These are phyloP conservation scores for Limnephilus marmoratus DNA, from an alignment of 2,888 invertebrate species.

Conservation along the genomic window DNA sequence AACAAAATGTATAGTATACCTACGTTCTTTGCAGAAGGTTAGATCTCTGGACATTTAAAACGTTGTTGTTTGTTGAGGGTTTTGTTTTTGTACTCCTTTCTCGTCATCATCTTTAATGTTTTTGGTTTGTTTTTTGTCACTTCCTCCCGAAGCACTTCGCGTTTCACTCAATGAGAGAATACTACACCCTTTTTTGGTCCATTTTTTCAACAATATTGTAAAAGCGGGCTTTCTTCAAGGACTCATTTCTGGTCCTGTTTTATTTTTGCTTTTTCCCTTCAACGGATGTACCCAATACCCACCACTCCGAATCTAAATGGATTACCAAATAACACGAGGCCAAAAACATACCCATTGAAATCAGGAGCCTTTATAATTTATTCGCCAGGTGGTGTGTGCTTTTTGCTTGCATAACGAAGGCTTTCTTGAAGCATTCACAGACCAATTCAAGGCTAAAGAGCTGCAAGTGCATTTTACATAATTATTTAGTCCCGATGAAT, in stretches of 20 bases:
- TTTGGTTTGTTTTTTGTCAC: background rate
- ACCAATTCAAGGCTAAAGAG: slow-evolving; percentile 12
- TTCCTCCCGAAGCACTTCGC: background rate
- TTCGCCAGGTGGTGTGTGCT: background rate
- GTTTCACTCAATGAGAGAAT: background rate
- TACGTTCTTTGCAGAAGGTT: background rate
- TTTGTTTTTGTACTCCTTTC: background rate
- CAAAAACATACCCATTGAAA: background rate
- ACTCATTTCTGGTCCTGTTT: background rate
- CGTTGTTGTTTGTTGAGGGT: background rate
- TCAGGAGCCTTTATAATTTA: background rate
- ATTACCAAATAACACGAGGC: background rate
- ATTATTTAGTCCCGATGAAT: background rate
- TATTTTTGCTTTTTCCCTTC: background rate
- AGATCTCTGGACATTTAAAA: background rate
- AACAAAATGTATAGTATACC: background rate
- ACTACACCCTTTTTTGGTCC: background rate
- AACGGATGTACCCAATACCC: slow-evolving; percentile 18
- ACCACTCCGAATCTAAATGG: background rate
- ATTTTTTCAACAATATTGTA: slow-evolving; percentile 11
- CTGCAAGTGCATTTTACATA: slow-evolving; percentile 12
- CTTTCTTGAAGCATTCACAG: background rate
- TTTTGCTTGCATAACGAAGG: background rate
- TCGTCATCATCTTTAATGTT: background rate
- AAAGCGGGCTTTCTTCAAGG: slow-evolving; percentile 8